Evolutionary conservation across 2,797 vertebrate species (phyloP).

Genomic region (Morelia viridis): DNA sequence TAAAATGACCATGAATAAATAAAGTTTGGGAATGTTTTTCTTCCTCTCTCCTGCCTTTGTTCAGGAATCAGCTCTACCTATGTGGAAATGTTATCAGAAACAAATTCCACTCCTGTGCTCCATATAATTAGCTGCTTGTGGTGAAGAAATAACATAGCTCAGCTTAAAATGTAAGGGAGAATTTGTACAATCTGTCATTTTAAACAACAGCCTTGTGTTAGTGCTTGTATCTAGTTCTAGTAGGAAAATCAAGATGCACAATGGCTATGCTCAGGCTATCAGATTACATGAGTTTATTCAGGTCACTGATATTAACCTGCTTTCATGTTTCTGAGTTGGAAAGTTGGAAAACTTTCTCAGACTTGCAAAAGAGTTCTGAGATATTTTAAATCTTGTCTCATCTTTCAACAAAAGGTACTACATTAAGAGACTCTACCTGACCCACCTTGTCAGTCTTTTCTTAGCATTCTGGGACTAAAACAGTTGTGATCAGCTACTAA

Average conservation of each 20-base stretch:
- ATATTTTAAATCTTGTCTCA: conserved; percentile 13
- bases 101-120: background rate
- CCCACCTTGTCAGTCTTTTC: conserved; percentile 36
- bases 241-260: background rate
- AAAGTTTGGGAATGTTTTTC: background rate
- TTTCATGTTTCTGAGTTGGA: background rate
- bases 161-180: background rate
- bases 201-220: background rate
- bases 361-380: background rate
- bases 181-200: background rate
- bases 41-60: background rate
- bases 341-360: background rate
- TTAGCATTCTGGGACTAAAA: conserved; percentile 20
- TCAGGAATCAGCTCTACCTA: background rate
- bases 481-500: conserved; percentile 48
- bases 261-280: too few species aligned
- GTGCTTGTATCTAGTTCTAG: background rate
- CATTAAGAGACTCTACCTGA: conserved; percentile 23
- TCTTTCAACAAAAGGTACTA: conserved; percentile 21
- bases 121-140: background rate
- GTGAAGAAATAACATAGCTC: background rate
- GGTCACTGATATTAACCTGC: background rate
- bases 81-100: background rate
- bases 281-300: background rate
- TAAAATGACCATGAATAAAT: background rate